Percentiles rank a stretch among this genome's conserved stretches.
Evolutionary conservation across 2,113 vertebrate species (phyloP).

Genomic region (Hippotragus niger): DNA sequence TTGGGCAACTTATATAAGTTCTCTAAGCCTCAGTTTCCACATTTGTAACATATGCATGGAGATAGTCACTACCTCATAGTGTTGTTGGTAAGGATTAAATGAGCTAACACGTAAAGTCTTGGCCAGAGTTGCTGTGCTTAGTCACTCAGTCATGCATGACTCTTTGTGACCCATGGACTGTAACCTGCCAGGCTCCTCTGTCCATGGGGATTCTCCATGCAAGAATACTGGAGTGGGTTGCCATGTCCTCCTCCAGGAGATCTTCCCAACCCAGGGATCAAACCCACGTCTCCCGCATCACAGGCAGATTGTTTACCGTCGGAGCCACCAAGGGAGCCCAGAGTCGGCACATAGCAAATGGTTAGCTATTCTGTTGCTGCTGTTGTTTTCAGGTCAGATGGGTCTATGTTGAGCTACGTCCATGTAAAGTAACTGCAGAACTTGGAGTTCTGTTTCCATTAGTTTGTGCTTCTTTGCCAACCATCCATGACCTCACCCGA

Average conservation of each 20-base stretch:
- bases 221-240: neutral
- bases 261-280: neutral
- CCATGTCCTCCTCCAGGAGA: neutral
- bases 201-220: neutral
- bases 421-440: neutral
- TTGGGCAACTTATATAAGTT: neutral
- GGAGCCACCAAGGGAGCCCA: neutral
- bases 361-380: too few species aligned
- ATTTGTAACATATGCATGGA: neutral
- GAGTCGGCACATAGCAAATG: neutral
- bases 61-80: neutral
- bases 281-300: neutral
- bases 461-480: neutral
- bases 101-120: neutral
- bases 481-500: neutral
- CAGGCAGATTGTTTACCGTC: neutral
- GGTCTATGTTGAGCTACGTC: neutral
- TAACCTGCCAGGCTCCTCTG: neutral
- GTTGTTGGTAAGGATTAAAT: neutral
- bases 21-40: neutral
- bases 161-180: neutral
- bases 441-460: neutral
- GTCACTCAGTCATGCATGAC: neutral
- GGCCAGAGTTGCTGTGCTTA: neutral
- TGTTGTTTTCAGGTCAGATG: neutral